phyloP scores from a whole-genome alignment of 1,140 invertebrate genomes.

The Brachionus plicatilis region DNA sequence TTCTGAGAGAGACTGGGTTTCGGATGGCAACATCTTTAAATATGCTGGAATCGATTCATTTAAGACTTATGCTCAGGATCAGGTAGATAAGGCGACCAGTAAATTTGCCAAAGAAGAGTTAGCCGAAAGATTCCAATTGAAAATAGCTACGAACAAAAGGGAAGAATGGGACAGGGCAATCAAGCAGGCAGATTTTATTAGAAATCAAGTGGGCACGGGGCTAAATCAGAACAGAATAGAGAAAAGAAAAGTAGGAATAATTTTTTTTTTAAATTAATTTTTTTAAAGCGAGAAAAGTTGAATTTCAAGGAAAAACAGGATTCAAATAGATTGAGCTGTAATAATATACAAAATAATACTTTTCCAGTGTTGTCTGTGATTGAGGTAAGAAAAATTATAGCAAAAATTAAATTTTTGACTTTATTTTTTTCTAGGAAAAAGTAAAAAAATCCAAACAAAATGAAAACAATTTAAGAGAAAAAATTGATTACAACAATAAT shows the following conservation, averaged over 20 bases:
- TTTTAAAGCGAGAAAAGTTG: not conserved
- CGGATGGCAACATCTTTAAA: conserved; percentile 9
- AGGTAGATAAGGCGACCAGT: conserved; percentile 3
- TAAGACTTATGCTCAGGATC: conserved; percentile 31
- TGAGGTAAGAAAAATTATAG: not conserved
- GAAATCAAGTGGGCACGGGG: not conserved
- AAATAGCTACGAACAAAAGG: not conserved
- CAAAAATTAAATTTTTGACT: not conserved
- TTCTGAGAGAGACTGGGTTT: conserved; percentile 13
- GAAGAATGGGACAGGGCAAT: conserved; percentile 28
- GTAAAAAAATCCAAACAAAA: not conserved
- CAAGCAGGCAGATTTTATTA: not conserved
- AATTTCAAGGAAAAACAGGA: not conserved
- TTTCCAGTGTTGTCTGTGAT: not conserved
- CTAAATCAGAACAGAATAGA: not conserved
- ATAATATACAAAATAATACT: not conserved
- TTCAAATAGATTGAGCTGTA: not conserved
- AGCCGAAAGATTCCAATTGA: conserved; percentile 29
- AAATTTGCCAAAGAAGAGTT: conserved; percentile 32
- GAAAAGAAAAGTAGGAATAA: conserved; percentile 4
- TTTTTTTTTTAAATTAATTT: not conserved
- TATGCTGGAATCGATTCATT: conserved; percentile 33
- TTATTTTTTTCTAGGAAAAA: not conserved
- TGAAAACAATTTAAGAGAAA: not conserved
- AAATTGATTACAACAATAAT: not conserved